phyloP scores from a whole-genome alignment of 2,797 vertebrate species.

The Clarias laeviceps region DNA sequence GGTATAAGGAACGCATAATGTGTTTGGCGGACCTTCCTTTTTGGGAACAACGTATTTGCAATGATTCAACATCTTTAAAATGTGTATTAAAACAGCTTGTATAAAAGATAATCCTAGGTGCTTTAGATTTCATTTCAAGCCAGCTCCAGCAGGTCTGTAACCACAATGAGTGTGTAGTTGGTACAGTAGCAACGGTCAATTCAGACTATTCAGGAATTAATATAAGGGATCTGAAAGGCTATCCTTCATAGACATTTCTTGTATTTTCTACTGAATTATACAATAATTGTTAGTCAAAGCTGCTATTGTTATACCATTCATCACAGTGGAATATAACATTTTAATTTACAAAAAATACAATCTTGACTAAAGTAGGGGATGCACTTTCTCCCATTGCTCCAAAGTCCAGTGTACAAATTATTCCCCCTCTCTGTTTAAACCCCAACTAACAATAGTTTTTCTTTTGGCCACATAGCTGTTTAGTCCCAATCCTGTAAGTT shows the following conservation, averaged over 20 bases:
- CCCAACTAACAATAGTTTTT: too few relatives aligned
- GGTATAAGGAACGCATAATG: background rate
- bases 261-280: background rate
- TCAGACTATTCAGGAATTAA: background rate
- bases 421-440: too few relatives aligned
- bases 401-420: too few relatives aligned
- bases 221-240: background rate
- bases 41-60: conserved; percentile 18
- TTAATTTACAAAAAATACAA: background rate
- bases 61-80: conserved; percentile 38
- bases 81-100: background rate
- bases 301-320: background rate
- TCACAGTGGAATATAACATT: too few relatives aligned
- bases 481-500: too few relatives aligned
- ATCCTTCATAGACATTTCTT: background rate
- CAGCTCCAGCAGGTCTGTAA: background rate
- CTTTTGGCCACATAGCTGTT: too few relatives aligned
- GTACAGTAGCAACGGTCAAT: background rate
- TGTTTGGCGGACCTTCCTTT: conserved; percentile 10
- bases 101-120: conserved; percentile 5
- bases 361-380: background rate
- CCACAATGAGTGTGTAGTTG: background rate
- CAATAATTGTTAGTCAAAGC: background rate
- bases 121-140: background rate
- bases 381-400: too few relatives aligned